A percentile compares a stretch with the other conserved stretches of the same genome.
Evolutionary conservation across 2,888 invertebrate species (phyloP).

Genomic region (Chromoteleia sp.): DNA sequence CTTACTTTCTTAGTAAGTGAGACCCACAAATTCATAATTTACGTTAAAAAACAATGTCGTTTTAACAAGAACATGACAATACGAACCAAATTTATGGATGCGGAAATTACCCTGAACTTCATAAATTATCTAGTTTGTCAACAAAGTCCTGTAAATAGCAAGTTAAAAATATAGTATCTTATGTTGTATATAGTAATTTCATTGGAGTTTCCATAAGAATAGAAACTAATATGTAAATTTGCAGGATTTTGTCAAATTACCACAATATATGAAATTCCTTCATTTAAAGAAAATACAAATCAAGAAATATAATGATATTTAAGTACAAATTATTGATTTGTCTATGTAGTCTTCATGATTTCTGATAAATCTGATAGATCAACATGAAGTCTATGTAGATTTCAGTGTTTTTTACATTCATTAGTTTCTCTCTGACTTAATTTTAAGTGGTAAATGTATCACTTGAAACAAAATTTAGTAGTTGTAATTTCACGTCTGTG

Average conservation of each 20-base stretch:
- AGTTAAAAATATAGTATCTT: no score
- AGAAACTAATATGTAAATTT: no score
- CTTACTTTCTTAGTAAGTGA: no score
- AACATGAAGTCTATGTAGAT: no score
- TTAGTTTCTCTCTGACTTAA: slow-evolving; percentile 51
- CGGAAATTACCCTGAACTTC: background rate
- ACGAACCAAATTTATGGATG: background rate
- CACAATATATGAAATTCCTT: slow-evolving; percentile 36
- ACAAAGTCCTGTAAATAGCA: background rate
- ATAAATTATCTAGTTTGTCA: slow-evolving; percentile 14
- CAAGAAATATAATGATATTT: background rate
- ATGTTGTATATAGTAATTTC: background rate
- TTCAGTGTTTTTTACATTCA: background rate
- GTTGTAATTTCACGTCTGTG: slow-evolving; percentile 37
- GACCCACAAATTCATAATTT: no score
- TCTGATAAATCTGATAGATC: no score
- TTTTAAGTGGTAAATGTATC: slow-evolving; percentile 67
- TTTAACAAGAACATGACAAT: background rate
- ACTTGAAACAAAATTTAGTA: slow-evolving; percentile 7
- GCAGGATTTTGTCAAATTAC: slow-evolving; percentile 6
- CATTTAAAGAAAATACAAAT: background rate
- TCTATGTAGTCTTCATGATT: no score
- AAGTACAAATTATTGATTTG: no score
- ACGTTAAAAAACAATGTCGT: background rate
- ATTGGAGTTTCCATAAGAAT: no score